Conservation (phyloP, 2,888 invertebrate genomes). For the Drosophila peninsularis region DNA sequence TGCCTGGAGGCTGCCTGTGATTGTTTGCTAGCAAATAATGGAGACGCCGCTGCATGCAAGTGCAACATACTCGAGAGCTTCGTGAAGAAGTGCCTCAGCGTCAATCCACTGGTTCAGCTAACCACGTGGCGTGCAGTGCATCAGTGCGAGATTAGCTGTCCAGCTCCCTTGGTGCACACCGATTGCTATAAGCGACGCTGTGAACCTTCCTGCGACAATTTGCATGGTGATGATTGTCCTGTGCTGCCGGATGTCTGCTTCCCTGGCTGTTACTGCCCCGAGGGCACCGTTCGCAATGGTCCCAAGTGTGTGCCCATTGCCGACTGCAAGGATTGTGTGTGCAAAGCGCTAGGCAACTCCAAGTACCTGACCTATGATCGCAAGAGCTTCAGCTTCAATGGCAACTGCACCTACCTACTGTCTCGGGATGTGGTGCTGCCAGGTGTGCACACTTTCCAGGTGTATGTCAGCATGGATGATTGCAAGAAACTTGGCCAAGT, state of each 20-base stretch:
- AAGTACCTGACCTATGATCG: slow-evolving; percentile 94
- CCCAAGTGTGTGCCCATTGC: slow-evolving; percentile 89
- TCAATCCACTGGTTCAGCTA: slow-evolving; percentile 87
- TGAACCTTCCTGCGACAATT: slow-evolving; percentile 90
- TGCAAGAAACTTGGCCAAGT: slow-evolving; percentile 86
- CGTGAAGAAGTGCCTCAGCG: slow-evolving; percentile 90
- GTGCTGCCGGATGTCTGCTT: slow-evolving; percentile 89
- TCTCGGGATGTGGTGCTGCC: slow-evolving; percentile 87
- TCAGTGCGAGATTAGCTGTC: slow-evolving; percentile 90
- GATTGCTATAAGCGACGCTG: slow-evolving; percentile 93
- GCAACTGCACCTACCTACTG: slow-evolving; percentile 93
- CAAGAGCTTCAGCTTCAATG: slow-evolving; percentile 91
- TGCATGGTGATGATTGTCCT: slow-evolving; percentile 87
- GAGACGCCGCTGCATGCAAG: slow-evolving; percentile 86
- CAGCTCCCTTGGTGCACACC: slow-evolving; percentile 90
- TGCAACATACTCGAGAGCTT: slow-evolving; percentile 89
- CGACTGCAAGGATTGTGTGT: slow-evolving; percentile 91
- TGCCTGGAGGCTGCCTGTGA: slow-evolving; percentile 92
- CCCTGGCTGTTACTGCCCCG: slow-evolving; percentile 94
- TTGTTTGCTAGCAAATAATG: slow-evolving; percentile 87
- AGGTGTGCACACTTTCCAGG: slow-evolving; percentile 85
- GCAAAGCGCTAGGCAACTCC: slow-evolving; percentile 91
- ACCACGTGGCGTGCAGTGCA: slow-evolving; percentile 89
- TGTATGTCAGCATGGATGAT: slow-evolving; percentile 89
- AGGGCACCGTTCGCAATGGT: slow-evolving; percentile 89